Percentiles rank a stretch among this genome's conserved stretches.
Conservation (phyloP, 2,797 vertebrate species). For the Hipposideros larvatus region DNA sequence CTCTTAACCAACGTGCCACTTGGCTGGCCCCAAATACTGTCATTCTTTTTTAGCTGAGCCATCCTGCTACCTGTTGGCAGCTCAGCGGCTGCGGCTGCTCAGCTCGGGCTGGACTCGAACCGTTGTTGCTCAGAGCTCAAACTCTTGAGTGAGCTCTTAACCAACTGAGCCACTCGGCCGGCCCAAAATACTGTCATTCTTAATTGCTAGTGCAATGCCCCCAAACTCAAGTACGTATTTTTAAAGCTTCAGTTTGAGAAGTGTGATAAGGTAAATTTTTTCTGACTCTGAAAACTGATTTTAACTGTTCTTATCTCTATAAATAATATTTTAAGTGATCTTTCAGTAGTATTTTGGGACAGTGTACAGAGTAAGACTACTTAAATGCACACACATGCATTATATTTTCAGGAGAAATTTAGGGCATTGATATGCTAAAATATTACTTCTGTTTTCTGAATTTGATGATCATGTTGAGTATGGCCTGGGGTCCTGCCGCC, state of each 20-base stretch:
- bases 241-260: slow-evolving; percentile 35
- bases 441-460: background rate
- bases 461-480: background rate
- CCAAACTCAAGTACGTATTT: slow-evolving; percentile 43
- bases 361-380: background rate
- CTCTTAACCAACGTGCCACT: too few relatives aligned
- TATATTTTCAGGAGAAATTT: slow-evolving; percentile 47
- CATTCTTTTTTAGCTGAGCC: too few relatives aligned
- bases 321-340: background rate
- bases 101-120: too few relatives aligned
- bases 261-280: background rate
- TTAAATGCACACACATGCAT: background rate
- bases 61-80: too few relatives aligned
- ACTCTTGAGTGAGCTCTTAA: too few relatives aligned
- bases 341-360: background rate
- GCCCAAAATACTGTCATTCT: background rate
- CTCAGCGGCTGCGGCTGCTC: too few relatives aligned
- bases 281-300: slow-evolving; percentile 18
- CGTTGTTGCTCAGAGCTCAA: too few relatives aligned
- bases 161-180: too few relatives aligned
- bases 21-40: background rate
- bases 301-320: slow-evolving; percentile 6
- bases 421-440: background rate
- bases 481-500: background rate
- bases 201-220: slow-evolving; percentile 10